Base-by-base conservation (phyloP, 2,888 invertebrate genomes). In the Standfussiana lucernea region DNA sequence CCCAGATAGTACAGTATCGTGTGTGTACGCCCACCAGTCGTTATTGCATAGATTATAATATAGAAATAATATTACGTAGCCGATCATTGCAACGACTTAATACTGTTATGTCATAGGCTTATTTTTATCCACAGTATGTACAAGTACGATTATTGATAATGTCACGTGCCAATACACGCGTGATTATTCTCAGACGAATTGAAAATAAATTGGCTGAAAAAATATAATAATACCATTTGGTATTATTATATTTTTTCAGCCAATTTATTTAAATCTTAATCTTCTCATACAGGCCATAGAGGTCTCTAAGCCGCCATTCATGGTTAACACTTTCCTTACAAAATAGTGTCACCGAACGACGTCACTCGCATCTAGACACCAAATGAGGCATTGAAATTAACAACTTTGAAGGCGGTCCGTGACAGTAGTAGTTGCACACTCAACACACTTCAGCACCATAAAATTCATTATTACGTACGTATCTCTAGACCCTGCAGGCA, bases 1-100 rank as follows among this genome's bases (percentile, higher is more conserved):
- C 82, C 73, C 71, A 24, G 78, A 72, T 85, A 75, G 72, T 79
- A 79, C 76, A 65, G 1, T 65, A 56, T 77, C 73, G 75, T 75
- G 72, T 74, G 81, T 59, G 35, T 81, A 84, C 86, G 78, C 85
- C 87, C 83, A 83, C 76, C 74, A 50, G 72, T 84, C 69, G 35
- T 50, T 78, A 78, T 84, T 77, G 71, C 56, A 72, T 83, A 68
- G 74, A 76, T 75, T 83, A 79, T 66, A 8, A 32, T 35, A 59
- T 61, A 42, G n/a, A n/a, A 69, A 61, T 70, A 77, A 32, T 45
- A 67, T 64, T 68, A 75, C 37, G 50, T 71, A 75, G 53, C 56
- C 53, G 32, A 79, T 86, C 64, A 79, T 75, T 72, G 32, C 45
- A 76, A 59, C 18, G 24, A 68, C 62, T 65, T 47, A 40, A 28